These are phyloP conservation scores for Leucoraja erinaceus DNA, from an alignment of 2,113 vertebrate genomes.

Conservation along the genomic window DNA sequence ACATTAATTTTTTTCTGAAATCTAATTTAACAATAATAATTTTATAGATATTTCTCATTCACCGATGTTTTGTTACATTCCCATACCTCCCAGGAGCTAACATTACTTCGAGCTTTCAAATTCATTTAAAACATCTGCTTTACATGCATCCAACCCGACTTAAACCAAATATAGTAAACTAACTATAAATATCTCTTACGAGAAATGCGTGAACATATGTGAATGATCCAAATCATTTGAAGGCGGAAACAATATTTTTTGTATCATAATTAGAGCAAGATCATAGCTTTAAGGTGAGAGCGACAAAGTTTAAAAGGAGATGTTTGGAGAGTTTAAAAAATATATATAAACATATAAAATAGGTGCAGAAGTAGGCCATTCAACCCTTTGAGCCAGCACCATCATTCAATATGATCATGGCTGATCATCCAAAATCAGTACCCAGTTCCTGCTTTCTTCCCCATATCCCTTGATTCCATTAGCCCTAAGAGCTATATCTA, in stretches of 20 bases:
- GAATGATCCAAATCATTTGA: neutral
- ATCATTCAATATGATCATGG: no score
- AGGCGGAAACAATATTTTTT: neutral
- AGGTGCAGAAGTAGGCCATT: no score
- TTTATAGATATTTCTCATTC: neutral
- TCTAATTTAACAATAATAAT: neutral
- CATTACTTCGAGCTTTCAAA: neutral
- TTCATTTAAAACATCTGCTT: neutral
- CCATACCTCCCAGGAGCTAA: neutral
- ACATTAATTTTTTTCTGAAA: neutral
- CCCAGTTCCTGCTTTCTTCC: no score
- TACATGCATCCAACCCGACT: neutral
- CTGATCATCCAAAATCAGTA: no score
- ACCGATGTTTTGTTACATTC: neutral
- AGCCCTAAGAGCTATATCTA: no score
- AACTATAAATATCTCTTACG: neutral
- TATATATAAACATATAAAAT: no score
- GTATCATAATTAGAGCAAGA: neutral
- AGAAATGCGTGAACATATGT: neutral
- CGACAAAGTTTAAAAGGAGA: no score
- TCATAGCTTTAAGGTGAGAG: no score
- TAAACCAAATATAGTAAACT: neutral
- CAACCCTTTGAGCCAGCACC: no score
- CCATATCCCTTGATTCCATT: no score
- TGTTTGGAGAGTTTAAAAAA: no score